Evolutionary conservation across 1,140 invertebrate genomes (phyloP).

Genomic region (Sminthurides bifidus): DNA sequence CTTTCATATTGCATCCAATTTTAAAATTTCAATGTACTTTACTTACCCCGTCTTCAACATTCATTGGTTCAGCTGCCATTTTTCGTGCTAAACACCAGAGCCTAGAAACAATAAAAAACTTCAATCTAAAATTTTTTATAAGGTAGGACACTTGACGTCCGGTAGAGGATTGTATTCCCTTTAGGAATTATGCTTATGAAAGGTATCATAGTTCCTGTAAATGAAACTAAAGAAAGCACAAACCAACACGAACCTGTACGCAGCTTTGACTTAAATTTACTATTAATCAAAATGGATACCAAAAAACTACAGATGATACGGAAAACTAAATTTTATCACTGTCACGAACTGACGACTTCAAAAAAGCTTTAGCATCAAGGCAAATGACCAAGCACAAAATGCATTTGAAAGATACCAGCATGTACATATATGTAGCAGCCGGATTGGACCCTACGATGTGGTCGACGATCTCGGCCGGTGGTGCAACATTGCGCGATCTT

Average conservation of each 20-base stretch:
- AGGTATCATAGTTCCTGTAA: too few relatives aligned
- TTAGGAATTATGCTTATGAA: too few relatives aligned
- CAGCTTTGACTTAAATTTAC: too few relatives aligned
- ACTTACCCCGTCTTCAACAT: not conserved
- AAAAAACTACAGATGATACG: not conserved
- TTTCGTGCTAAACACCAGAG: not conserved
- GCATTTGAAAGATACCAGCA: too few relatives aligned
- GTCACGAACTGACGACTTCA: not conserved
- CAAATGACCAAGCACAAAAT: slow-evolving; percentile 4
- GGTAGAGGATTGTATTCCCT: too few relatives aligned
- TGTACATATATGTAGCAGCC: too few relatives aligned
- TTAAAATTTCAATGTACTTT: not conserved
- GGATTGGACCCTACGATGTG: too few relatives aligned
- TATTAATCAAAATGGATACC: not conserved
- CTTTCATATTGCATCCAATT: not conserved
- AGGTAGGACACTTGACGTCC: too few relatives aligned
- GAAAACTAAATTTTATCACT: not conserved
- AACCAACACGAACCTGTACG: too few relatives aligned
- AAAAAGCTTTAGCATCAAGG: not conserved
- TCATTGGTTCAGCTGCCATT: slow-evolving; percentile 6
- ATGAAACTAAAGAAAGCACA: too few relatives aligned
- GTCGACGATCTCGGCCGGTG: too few relatives aligned
- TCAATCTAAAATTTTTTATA: not conserved
- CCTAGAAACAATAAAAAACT: not conserved
- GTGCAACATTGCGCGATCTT: too few relatives aligned